Percentiles rank a stretch among this genome's conserved stretches.
Evolutionary conservation across 2,888 invertebrate genomes (phyloP).

Genomic region (Tachystola acroxantha): DNA sequence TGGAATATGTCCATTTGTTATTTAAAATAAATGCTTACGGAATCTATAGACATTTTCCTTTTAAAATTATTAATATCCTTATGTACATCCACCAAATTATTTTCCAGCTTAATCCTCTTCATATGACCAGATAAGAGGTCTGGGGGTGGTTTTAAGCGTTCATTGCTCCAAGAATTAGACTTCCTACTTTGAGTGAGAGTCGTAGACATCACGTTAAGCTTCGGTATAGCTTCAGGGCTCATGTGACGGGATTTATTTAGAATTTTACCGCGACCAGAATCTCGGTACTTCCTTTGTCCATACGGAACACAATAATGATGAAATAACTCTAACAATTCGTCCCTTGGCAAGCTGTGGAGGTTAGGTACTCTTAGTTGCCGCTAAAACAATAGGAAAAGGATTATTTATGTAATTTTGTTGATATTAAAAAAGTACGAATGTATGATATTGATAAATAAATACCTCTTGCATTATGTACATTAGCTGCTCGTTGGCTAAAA

Average conservation of each 20-base stretch:
- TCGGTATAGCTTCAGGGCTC: slow-evolving; percentile 37
- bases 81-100: slow-evolving; percentile 13
- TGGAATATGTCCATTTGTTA: no score
- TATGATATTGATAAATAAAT: slow-evolving; percentile 6
- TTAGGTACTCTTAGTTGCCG: slow-evolving; percentile 51
- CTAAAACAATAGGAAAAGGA: slow-evolving; percentile 38
- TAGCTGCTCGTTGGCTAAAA: slow-evolving; percentile 59
- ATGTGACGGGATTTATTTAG: slow-evolving; percentile 48
- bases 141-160: slow-evolving; percentile 53
- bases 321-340: slow-evolving; percentile 58
- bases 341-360: slow-evolving; percentile 44
- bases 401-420: neutral
- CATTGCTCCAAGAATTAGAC: slow-evolving; percentile 22
- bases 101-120: slow-evolving; percentile 60
- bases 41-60: slow-evolving; percentile 52
- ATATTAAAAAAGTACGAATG: neutral
- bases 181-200: slow-evolving; percentile 24
- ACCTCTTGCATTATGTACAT: slow-evolving; percentile 61
- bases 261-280: slow-evolving; percentile 57
- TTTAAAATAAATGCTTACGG: no score
- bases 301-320: slow-evolving; percentile 66
- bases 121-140: slow-evolving; percentile 54
- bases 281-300: slow-evolving; percentile 62
- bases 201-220: slow-evolving; percentile 20
- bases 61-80: slow-evolving; percentile 34